Evolutionary conservation across 2,888 invertebrate genomes (phyloP).

Genomic region (Globia sparganii): DNA sequence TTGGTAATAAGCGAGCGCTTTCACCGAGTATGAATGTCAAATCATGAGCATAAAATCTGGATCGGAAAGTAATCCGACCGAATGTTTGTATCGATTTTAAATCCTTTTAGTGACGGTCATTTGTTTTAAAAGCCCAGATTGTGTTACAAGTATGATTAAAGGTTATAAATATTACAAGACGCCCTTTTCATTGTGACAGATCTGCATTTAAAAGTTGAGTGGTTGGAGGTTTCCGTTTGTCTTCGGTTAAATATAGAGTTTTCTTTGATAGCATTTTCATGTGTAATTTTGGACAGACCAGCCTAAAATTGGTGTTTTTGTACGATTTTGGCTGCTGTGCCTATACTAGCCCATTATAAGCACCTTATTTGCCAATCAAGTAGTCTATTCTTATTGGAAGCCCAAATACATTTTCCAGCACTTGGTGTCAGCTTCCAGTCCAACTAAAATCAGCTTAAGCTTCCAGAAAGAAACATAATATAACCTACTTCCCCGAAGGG

Average conservation of each 20-base stretch:
- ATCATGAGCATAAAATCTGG: slow-evolving; percentile 79
- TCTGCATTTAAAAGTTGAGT: background rate
- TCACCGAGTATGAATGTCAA: slow-evolving; percentile 88
- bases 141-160: slow-evolving; percentile 59
- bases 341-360: too few species aligned
- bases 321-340: too few species aligned
- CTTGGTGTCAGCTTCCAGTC: background rate
- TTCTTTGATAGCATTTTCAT: too few species aligned
- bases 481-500: background rate
- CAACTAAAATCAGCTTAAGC: background rate
- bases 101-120: slow-evolving; percentile 82
- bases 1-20: slow-evolving; percentile 83
- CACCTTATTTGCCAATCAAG: background rate
- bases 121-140: slow-evolving; percentile 70
- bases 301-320: too few species aligned
- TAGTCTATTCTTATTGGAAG: background rate
- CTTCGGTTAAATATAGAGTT: background rate
- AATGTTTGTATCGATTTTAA: slow-evolving; percentile 77
- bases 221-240: background rate
- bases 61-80: slow-evolving; percentile 78
- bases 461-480: background rate
- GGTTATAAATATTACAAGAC: slow-evolving; percentile 40
- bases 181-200: slow-evolving; percentile 17
- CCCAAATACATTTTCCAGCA: background rate
- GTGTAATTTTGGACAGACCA: too few species aligned